These are phyloP conservation scores for Myrmophylax atrothorax DNA, from an alignment of 2,113 vertebrate genomes.

Conservation along the genomic window DNA sequence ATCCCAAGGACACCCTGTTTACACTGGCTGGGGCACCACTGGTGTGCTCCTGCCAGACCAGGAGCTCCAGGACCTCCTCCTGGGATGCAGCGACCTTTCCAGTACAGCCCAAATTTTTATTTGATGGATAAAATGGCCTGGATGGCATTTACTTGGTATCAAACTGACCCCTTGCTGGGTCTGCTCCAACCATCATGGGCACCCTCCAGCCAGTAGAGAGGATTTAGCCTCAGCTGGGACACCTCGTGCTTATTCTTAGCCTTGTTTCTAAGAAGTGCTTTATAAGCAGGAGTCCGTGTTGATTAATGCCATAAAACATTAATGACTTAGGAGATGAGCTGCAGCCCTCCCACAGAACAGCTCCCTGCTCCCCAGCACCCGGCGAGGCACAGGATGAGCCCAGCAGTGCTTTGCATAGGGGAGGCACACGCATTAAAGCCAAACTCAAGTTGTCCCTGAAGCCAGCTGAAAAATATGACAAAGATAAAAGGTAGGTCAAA, in stretches of 20 bases:
- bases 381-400: background rate
- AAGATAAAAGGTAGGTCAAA: background rate
- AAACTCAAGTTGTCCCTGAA: background rate
- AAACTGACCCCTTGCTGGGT: background rate
- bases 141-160: background rate
- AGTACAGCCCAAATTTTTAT: background rate
- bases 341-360: background rate
- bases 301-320: conserved; percentile 34
- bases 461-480: background rate
- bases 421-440: background rate
- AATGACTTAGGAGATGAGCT: conserved; percentile 20
- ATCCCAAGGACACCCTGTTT: background rate
- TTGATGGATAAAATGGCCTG: background rate
- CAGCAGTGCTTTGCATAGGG: fast-evolving
- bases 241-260: background rate
- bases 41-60: background rate
- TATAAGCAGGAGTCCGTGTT: background rate
- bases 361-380: background rate
- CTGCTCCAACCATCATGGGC: fast-evolving
- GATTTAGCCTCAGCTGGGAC: background rate
- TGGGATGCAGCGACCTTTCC: background rate
- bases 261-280: background rate
- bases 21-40: fast-evolving
- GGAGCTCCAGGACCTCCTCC: background rate
- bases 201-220: background rate